Base-by-base conservation (phyloP, 2,113 vertebrate genomes). In the Chaenogobius annularis region DNA sequence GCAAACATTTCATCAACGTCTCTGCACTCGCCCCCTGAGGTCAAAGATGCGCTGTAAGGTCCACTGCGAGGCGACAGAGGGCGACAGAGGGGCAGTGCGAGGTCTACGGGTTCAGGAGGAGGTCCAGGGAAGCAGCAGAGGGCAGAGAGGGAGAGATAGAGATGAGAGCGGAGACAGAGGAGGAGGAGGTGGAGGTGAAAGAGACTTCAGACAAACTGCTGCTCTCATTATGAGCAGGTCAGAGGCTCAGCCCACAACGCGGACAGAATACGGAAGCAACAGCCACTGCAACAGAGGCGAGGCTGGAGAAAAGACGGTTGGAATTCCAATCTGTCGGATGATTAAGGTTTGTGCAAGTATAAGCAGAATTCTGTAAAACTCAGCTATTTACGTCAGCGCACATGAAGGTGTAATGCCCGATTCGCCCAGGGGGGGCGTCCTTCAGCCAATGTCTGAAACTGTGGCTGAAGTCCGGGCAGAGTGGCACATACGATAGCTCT, bases 11-110 rank as follows among this genome's bases (percentile, higher is more conserved):
- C 55, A 64, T 26, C 47, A 7, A 61, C 71, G 74, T 65, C 70
- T 54, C 70, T 46, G 15, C 37, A 69, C 76, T 66, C 40, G 5
- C 9, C 77, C 66, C 84, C 58, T 12, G 73, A 66, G 68, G 82
- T 44, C 40, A 82, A 66, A 73, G 76, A 47, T 22, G 78, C 74
- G 69, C 72, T 59, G 71, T 68, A 68, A 68, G 82, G 70, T 80
- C 50, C 72, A 54, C 80, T 73, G 7, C 0, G 13, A 10, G 55
- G 71, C 54, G 72, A 76, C 61, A 23, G 35, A 31, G 61, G 61
- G 31, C 61, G 10, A n/a, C 31, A 63, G 61, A 31, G 23, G 58
- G 58, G 26, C 26, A 1, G 23, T 7, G 22, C 11, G 3, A 26
- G 26, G 23, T 31, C 23, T 26, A 17, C 3, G 15, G 15, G 47